Percentiles rank a stretch among this genome's conserved stretches.
phyloP scores from a whole-genome alignment of 2,113 vertebrate species.

The Bubo blakistoni region DNA sequence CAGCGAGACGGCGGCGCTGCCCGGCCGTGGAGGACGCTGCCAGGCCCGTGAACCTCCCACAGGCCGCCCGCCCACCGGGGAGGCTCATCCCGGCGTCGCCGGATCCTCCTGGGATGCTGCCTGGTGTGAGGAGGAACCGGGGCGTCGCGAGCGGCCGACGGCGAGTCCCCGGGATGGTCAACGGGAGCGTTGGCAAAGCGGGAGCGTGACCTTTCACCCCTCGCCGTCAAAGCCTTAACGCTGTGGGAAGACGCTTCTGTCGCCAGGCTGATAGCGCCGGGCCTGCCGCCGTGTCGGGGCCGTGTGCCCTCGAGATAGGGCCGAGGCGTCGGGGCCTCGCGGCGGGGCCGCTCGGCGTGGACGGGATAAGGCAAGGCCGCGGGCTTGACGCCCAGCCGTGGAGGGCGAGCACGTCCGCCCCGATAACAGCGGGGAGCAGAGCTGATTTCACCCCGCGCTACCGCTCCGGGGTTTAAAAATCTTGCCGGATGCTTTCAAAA shows the following conservation, averaged over 20 bases:
- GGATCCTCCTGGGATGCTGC: too few species aligned
- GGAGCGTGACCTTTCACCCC: neutral
- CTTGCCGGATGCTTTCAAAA: neutral
- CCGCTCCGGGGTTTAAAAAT: neutral
- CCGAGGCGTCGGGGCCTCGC: neutral
- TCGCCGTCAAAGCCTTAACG: too few species aligned
- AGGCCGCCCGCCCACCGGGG: neutral
- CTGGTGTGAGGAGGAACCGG: neutral
- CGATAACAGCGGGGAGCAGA: neutral
- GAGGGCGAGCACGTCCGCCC: neutral
- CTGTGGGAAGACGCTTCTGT: neutral
- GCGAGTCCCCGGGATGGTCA: neutral
- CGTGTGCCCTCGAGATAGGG: neutral
- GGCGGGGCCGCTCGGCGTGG: fast-evolving
- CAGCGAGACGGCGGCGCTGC: too few species aligned
- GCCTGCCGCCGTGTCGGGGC: neutral
- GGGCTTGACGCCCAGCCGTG: neutral
- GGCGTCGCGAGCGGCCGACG: neutral
- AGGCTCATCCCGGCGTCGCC: neutral
- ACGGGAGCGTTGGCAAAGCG: neutral
- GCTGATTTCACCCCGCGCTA: neutral
- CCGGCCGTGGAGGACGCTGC: neutral
- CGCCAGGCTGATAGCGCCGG: neutral
- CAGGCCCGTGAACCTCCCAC: neutral
- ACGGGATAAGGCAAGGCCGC: neutral